Conservation (phyloP, 2,888 invertebrate species). For the Drosophila pseudotalamancana region DNA sequence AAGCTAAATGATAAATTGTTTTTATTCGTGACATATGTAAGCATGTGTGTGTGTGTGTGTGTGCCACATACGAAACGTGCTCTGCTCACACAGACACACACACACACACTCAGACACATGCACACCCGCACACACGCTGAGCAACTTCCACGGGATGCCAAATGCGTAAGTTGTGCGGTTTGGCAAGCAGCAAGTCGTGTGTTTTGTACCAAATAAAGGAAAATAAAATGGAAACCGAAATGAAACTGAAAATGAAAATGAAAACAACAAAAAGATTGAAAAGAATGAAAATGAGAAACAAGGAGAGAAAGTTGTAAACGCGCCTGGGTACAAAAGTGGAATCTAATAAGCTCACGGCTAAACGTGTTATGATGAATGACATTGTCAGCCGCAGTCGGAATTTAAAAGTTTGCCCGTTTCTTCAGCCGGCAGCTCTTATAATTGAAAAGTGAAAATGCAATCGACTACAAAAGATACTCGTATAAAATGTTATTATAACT, state of each 20-base stretch:
- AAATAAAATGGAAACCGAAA: constrained; percentile 23
- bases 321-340: constrained; percentile 73
- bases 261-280: constrained; percentile 26
- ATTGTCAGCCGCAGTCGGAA: constrained; percentile 71
- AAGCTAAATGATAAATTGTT: constrained; percentile 79
- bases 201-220: constrained; percentile 29
- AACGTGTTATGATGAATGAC: constrained; percentile 78
- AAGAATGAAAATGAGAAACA: constrained; percentile 25
- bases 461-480: constrained; percentile 28
- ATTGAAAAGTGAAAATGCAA: constrained; percentile 66
- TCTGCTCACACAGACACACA: constrained; percentile 12
- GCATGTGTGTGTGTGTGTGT: constrained; percentile 17
- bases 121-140: constrained; percentile 4
- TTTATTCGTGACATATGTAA: constrained; percentile 75
- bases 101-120: constrained; percentile 13
- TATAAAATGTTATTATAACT: constrained; percentile 32
- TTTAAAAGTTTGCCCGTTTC: constrained; percentile 54
- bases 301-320: constrained; percentile 69
- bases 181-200: constrained; percentile 58
- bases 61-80: constrained; percentile 40
- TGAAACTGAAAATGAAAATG: constrained; percentile 13
- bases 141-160: constrained; percentile 55
- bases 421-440: constrained; percentile 29
- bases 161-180: constrained; percentile 56
- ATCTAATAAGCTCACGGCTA: constrained; percentile 77